Evolutionary conservation across 2,113 vertebrate species (phyloP), one percentile per base, ranked within the genome.

Genomic region (Typhlomys cinereus): DNA sequence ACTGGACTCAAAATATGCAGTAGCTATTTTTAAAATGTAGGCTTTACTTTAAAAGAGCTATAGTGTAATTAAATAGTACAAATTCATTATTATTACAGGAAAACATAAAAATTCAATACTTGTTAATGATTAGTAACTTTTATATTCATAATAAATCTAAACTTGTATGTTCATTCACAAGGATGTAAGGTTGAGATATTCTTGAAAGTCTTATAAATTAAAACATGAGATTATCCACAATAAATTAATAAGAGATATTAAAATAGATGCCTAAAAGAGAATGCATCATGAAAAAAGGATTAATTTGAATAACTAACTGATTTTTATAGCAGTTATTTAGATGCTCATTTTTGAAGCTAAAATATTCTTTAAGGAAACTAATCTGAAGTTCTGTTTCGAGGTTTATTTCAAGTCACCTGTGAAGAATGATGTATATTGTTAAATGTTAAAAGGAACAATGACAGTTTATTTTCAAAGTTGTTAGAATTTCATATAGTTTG

Each of bases 401-500:
- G 1, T 94, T 81, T 50, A 41, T 78, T 41, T 89, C 59, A 73
- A 76, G 11, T n/a, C 64, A 1, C 52, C 69, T 93, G 1, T 81
- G 27, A 69, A 71, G 39, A 88, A 3, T 73, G 8, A 13, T 61
- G 50, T 7, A 81, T 13, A 1, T 36, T 88, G n/a, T n/a, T 36
- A 85, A 66, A 80, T 12, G n/a, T 69, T 93, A 74, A 67, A 88
- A 93, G n/a, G 25, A 90, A 62, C 27, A 94, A 18, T 90, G 39
- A 76, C 13, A 67, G 11, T 69, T 25, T 67, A 71, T 89, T 95
- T 89, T 9, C 39, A 75, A 82, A 50, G 59, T 44, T 81, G 13
- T 67, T 85, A 61, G 13, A 57, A 1, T 74, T 27, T 81, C 48
- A 59, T 93, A 74, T 50, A 70, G 5, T 46, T 85, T 59, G 13